Percentiles rank a stretch among this genome's conserved stretches.
Evolutionary conservation across 2,113 vertebrate species (phyloP).

Genomic region (Oncorhynchus keta): DNA sequence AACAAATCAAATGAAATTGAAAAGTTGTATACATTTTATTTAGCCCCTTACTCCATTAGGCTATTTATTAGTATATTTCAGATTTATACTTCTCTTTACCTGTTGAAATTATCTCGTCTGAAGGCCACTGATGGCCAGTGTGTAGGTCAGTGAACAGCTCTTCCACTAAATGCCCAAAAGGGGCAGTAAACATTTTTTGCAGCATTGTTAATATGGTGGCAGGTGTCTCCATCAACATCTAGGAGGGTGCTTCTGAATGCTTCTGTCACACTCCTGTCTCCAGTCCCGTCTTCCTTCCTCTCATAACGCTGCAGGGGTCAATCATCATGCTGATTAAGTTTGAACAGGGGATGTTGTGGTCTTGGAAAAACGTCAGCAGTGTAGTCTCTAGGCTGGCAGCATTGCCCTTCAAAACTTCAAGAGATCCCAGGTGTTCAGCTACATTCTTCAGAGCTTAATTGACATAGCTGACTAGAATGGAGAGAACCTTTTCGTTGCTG

Average conservation of each 20-base stretch:
- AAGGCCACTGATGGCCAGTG: constrained; percentile 7
- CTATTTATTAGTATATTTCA: neutral
- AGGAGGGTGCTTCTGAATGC: neutral
- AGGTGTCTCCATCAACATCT: constrained; percentile 14
- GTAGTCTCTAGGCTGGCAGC: neutral
- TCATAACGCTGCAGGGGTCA: constrained; percentile 23
- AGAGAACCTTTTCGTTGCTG: constrained; percentile 3
- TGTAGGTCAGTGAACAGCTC: constrained; percentile 25
- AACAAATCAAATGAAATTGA: neutral
- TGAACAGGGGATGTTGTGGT: neutral
- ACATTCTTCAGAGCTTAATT: constrained; percentile 8
- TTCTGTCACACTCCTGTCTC: neutral
- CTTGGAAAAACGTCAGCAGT: neutral
- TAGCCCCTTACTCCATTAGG: neutral
- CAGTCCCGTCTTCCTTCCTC: constrained; percentile 21
- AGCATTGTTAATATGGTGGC: constrained; percentile 12
- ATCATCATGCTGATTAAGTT: constrained; percentile 7
- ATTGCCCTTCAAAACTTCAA: constrained; percentile 2
- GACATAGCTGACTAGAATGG: constrained; percentile 4
- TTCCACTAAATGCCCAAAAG: constrained; percentile 1
- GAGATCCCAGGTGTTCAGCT: neutral
- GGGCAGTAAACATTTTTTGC: constrained; percentile 11
- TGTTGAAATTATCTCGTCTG: neutral
- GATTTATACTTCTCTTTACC: neutral
- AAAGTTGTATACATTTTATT: too few species aligned